Conservation (phyloP, 1,140 invertebrate species). For the Drosophila novamexicana region DNA sequence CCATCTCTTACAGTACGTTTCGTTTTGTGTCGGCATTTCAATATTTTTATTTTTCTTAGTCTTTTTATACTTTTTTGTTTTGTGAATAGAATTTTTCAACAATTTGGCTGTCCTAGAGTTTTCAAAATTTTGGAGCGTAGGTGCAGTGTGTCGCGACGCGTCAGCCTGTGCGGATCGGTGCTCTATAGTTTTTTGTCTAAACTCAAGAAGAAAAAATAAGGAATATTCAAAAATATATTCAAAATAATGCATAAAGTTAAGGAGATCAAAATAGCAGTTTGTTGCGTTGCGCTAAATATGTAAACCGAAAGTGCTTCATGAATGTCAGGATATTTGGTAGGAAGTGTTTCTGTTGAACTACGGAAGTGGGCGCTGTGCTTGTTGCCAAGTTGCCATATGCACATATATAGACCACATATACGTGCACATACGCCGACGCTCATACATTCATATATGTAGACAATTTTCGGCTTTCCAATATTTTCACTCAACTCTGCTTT, state of each 20-base stretch:
- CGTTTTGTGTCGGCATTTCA: conserved; percentile 45
- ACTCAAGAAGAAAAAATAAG: conserved; percentile 22
- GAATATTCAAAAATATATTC: conserved; percentile 11
- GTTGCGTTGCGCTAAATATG: background rate
- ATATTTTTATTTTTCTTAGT: conserved; percentile 26
- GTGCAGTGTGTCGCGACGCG: conserved; percentile 83
- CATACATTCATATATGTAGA: conserved; percentile 6
- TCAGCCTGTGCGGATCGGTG: conserved; percentile 75
- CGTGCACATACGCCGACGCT: background rate
- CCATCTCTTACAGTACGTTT: conserved; percentile 31
- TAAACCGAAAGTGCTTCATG: conserved; percentile 2
- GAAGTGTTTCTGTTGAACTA: conserved; percentile 19
- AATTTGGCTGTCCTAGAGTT: conserved; percentile 72
- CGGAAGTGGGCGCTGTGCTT: conserved; percentile 63
- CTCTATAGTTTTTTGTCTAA: conserved; percentile 29
- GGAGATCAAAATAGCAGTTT: background rate
- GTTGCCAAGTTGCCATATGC: conserved; percentile 28
- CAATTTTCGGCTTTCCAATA: conserved; percentile 76
- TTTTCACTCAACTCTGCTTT: conserved; percentile 68
- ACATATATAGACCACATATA: conserved; percentile 3
- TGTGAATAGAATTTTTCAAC: conserved; percentile 78
- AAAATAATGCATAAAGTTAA: background rate
- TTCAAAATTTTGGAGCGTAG: conserved; percentile 83
- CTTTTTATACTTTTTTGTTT: conserved; percentile 25
- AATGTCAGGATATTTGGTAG: conserved; percentile 34